Evolutionary conservation across 2,797 vertebrate genomes (phyloP).

Genomic region (Mionectes olivaceus): DNA sequence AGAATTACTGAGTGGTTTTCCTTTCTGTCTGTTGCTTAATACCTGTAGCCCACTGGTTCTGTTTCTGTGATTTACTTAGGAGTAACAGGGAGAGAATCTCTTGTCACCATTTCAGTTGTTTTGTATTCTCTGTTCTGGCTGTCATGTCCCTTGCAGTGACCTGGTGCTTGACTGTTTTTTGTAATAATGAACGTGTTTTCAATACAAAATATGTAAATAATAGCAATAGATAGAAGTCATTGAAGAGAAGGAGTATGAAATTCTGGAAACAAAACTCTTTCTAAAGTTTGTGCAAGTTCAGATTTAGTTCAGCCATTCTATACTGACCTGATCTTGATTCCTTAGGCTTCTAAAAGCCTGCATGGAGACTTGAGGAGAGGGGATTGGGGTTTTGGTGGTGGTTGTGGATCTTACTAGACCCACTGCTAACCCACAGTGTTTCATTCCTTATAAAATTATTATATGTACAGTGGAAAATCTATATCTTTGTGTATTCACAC

Average conservation of each 20-base stretch:
- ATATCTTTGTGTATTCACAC: not conserved
- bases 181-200: not conserved
- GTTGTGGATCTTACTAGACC: not conserved
- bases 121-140: not conserved
- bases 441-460: not conserved
- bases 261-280: not conserved
- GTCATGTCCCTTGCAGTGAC: fast-evolving
- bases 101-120: not conserved
- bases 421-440: not conserved
- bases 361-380: not conserved
- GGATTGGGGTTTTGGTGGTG: not conserved
- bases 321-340: not conserved
- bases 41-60: not conserved
- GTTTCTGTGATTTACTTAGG: not conserved
- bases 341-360: not conserved
- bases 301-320: not conserved
- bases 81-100: not conserved
- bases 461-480: not conserved
- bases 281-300: not conserved
- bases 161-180: not conserved
- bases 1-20: not conserved
- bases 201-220: not conserved
- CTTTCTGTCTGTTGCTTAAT: not conserved
- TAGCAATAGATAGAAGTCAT: not conserved
- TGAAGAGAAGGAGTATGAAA: not conserved